Evolutionary conservation across 2,797 vertebrate species (phyloP).

Genomic region (Amphiprion clarkii): DNA sequence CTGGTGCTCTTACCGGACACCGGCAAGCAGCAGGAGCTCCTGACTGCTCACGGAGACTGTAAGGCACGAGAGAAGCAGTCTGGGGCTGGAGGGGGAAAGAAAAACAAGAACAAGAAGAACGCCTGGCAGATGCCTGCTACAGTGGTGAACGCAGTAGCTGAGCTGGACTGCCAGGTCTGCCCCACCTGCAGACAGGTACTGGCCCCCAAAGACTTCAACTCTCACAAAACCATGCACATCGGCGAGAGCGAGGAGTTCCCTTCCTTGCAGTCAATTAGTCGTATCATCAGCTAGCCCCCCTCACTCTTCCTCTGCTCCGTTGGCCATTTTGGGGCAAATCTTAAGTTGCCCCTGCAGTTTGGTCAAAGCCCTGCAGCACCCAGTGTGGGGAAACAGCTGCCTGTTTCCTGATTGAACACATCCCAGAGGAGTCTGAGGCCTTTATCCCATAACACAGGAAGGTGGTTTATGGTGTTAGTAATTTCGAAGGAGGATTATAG

Average conservation of each 20-base stretch:
- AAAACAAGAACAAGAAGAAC: constrained; percentile 92
- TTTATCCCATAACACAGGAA: constrained; percentile 26
- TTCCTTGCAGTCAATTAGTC: constrained; percentile 94
- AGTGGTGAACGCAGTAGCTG: constrained; percentile 68
- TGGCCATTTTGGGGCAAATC: constrained; percentile 16
- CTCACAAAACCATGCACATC: constrained; percentile 92
- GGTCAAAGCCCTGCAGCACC: constrained; percentile 37
- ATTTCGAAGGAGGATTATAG: constrained; percentile 29
- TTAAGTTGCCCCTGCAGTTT: constrained; percentile 20
- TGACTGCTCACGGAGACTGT: constrained; percentile 91
- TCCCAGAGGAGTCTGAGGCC: constrained; percentile 35
- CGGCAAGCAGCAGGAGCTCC: constrained; percentile 95
- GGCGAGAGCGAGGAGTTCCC: constrained; percentile 94
- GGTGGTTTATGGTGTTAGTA: constrained; percentile 36
- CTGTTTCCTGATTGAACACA: constrained; percentile 30
- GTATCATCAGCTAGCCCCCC: constrained; percentile 92
- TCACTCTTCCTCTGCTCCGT: constrained; percentile 1
- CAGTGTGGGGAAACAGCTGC: constrained; percentile 26
- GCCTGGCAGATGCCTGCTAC: constrained; percentile 87
- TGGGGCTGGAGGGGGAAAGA: constrained; percentile 72
- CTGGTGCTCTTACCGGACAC: constrained; percentile 96
- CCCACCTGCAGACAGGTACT: constrained; percentile 96
- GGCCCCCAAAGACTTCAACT: constrained; percentile 89
- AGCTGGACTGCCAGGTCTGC: constrained; percentile 94
- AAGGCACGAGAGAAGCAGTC: constrained; percentile 85